Base-by-base conservation (phyloP, 2,113 vertebrate species). In the Mungos mungo region DNA sequence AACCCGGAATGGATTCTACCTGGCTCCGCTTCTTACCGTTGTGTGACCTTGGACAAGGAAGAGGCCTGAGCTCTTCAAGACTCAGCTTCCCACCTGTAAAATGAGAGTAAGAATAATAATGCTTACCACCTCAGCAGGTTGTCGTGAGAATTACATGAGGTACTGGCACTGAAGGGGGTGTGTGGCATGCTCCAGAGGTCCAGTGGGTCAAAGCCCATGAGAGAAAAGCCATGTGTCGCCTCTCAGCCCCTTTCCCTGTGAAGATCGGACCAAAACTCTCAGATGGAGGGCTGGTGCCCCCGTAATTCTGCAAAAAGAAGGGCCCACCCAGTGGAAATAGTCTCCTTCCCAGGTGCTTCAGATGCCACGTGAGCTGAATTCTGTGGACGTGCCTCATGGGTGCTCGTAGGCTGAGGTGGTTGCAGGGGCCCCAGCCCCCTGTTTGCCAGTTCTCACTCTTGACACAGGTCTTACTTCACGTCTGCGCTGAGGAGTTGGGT, bases 41-140 rank as follows among this genome's bases (percentile, higher is more conserved):
- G 5, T 33, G 52, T 45, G 38, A 9, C 25, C 19, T 65, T 74
- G 57, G 35, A 38, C 50, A 23, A 79, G 29, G 76, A 72, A 72
- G 47, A 16, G 27, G 9, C 31, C 38, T 47, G 2, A 2, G 21
- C 19, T 38, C 47, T 90, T n/a, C 29, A 10, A 86, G n/a, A 33
- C 91, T 80, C 19, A 25, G 92, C 12, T 81, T 87, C 57, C 69
- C 68, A 38, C n/a, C 88, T 97, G 50, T 76, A 66, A 92, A 86
- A 72, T 57, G 31, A 52, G 52, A 72, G 66, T 47, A 66, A 16
- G 52, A 41, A 6, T 10, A 47, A 13, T 33, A 63, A 35, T 29
- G 33, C 10, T 38, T 25, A 18, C 52, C 31, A 33, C 25, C 15
- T 16, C 33, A 27, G 1, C 33, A 79, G 10, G 41, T 5, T 31